These are phyloP conservation scores for Aspidapion aeneum DNA, from an alignment of 2,888 invertebrate species.

Conservation along the genomic window DNA sequence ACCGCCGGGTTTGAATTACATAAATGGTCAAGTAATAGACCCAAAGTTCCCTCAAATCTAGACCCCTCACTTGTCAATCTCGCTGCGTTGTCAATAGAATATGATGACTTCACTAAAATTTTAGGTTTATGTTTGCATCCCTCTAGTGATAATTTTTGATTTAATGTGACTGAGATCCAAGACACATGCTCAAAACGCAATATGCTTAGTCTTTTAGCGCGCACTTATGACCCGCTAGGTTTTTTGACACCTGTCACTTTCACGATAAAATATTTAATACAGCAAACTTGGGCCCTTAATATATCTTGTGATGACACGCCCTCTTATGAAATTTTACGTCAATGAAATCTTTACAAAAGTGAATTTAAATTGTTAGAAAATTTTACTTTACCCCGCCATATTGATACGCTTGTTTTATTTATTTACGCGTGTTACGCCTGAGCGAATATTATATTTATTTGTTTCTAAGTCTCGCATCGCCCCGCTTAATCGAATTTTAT, in stretches of 20 bases:
- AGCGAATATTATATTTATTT: not conserved
- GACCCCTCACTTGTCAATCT: constrained; percentile 1
- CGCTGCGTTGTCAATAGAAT: not conserved
- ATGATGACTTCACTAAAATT: constrained; percentile 21
- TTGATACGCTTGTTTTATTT: too few relatives aligned
- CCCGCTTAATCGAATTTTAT: not conserved
- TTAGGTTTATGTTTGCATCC: constrained; percentile 8
- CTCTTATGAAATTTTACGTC: not conserved
- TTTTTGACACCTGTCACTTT: not conserved
- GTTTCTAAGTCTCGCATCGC: not conserved
- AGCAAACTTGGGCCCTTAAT: not conserved
- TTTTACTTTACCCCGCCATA: not conserved
- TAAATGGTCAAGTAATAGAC: not conserved
- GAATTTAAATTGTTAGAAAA: too few relatives aligned
- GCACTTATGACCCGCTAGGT: constrained; percentile 2
- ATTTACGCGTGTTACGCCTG: too few relatives aligned
- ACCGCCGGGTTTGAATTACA: not conserved
- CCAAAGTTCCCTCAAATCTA: not conserved
- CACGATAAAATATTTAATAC: not conserved
- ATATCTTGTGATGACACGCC: not conserved
- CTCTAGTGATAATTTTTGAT: not conserved
- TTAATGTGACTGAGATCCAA: not conserved
- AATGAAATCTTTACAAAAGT: too few relatives aligned
- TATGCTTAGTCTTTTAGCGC: not conserved
- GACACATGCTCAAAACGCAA: not conserved